A percentile compares a stretch with the other conserved stretches of the same genome.
Evolutionary conservation across 2,888 invertebrate genomes (phyloP).

Genomic region (Chrysolina haemoptera): DNA sequence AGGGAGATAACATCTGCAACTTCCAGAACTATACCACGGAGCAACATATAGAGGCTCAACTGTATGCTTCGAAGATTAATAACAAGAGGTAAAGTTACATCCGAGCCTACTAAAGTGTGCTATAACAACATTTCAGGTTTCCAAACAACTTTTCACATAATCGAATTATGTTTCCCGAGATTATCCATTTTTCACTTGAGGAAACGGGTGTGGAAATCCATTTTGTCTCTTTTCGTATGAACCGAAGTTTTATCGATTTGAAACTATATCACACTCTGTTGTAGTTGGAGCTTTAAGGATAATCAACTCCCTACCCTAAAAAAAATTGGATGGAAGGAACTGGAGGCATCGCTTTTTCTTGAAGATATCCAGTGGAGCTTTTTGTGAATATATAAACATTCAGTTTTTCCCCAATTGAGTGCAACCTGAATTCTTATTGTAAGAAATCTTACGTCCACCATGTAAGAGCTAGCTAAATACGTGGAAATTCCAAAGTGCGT

Average conservation of each 20-base stretch:
- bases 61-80: not conserved
- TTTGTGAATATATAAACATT: too few relatives aligned
- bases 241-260: not conserved
- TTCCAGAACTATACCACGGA: not conserved
- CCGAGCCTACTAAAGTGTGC: not conserved
- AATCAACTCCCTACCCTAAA: not conserved
- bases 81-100: constrained; percentile 3
- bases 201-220: not conserved
- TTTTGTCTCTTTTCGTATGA: not conserved
- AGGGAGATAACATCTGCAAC: not conserved
- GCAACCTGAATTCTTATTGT: too few relatives aligned
- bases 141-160: constrained; percentile 1
- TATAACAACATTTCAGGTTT: constrained; percentile 6
- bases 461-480: too few relatives aligned
- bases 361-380: too few relatives aligned
- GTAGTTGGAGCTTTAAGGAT: not conserved
- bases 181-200: constrained; percentile 3
- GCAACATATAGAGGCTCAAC: not conserved
- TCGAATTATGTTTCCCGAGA: constrained; percentile 5
- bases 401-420: too few relatives aligned
- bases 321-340: not conserved
- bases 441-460: too few relatives aligned
- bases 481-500: too few relatives aligned
- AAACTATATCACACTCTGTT: not conserved
- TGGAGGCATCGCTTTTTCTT: too few relatives aligned